Evolutionary conservation across 2,797 vertebrate species (phyloP).

Genomic region (Falco novaeseelandiae): DNA sequence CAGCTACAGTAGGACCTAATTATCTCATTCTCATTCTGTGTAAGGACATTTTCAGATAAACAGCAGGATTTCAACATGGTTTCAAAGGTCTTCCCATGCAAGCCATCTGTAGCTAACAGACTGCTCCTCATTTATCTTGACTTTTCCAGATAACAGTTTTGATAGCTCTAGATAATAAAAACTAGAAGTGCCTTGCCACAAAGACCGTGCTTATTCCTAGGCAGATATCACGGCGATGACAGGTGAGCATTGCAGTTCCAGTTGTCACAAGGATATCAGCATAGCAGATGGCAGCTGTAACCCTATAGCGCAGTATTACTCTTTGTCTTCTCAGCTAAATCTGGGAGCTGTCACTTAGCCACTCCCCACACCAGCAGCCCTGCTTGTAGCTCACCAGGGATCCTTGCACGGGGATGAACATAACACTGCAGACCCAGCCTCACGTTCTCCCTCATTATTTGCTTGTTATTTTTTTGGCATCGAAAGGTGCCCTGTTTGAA

Average conservation of each 20-base stretch:
- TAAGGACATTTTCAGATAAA: background rate
- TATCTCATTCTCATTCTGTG: background rate
- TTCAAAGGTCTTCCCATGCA: background rate
- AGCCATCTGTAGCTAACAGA: background rate
- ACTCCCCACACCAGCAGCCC: background rate
- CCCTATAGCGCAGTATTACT: background rate
- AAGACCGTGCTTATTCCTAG: background rate
- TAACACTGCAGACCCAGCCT: background rate
- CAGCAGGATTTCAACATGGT: background rate
- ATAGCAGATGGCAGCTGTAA: slow-evolving; percentile 47
- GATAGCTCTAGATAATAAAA: background rate
- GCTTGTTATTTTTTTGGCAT: background rate
- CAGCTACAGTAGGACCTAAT: background rate
- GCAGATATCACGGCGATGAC: background rate
- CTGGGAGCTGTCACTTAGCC: background rate
- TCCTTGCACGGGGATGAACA: background rate
- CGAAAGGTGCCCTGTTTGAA: background rate
- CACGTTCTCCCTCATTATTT: rapidly evolving
- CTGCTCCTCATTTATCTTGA: background rate
- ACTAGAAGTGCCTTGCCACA: background rate
- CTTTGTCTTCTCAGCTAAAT: slow-evolving; percentile 43
- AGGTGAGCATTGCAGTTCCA: background rate
- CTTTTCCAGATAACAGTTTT: background rate
- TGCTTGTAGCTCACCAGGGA: background rate
- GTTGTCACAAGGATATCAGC: background rate